Evolutionary conservation across 2,797 vertebrate genomes (phyloP).

Genomic region (Scolopax rusticola): DNA sequence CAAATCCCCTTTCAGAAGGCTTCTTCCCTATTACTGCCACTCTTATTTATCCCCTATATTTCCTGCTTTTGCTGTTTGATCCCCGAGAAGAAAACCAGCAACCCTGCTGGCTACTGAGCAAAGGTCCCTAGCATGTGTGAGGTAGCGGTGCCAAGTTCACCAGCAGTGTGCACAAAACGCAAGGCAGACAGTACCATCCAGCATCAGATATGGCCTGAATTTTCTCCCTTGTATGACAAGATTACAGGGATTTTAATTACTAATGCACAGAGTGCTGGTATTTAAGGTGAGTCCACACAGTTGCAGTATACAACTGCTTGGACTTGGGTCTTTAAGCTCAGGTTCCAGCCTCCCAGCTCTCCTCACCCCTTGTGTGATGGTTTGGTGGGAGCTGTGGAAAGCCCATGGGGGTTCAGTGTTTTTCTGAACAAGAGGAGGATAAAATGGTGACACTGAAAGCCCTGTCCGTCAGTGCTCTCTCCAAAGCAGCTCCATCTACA

Average conservation of each 20-base stretch:
- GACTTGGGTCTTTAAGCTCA: background rate
- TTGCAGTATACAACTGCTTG: background rate
- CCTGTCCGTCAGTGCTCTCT: background rate
- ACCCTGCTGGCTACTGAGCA: background rate
- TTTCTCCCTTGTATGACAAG: background rate
- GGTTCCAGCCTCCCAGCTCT: background rate
- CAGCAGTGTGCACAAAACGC: background rate
- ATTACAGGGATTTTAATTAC: background rate
- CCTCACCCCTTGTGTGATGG: rapidly evolving
- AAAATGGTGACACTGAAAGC: background rate
- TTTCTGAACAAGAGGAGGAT: background rate
- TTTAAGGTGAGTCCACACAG: background rate
- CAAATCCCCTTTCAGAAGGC: background rate
- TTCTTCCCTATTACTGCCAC: background rate
- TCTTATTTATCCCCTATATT: background rate
- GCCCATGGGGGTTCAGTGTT: background rate
- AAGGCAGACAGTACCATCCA: background rate
- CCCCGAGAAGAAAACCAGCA: background rate
- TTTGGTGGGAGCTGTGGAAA: background rate
- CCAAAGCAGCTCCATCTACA: background rate
- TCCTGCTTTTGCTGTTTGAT: background rate
- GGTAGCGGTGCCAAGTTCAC: background rate
- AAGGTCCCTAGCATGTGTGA: background rate
- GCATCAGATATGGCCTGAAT: background rate
- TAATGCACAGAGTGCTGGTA: background rate